Evolutionary conservation across 2,113 vertebrate genomes (phyloP), one percentile per base, ranked within the genome.

Genomic region (Alligator mississippiensis): DNA sequence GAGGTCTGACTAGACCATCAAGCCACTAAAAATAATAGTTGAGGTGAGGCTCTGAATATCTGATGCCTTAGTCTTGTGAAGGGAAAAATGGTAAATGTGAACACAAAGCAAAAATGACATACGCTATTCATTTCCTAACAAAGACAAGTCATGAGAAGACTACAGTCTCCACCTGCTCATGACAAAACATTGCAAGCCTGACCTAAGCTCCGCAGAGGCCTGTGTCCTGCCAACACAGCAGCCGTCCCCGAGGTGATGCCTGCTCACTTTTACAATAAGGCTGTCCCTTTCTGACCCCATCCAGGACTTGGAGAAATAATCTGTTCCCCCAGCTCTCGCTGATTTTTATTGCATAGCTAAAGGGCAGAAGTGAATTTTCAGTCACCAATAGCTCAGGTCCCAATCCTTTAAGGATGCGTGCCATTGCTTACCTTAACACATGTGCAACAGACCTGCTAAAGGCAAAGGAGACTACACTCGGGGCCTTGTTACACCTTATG

Each of bases 191-290:
- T 78, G 30, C 30, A 68, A 84, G 27, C 38, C 54, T 2, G 11
- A 78, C 25, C 60, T 17, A 38, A 6, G 30, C 64, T 68, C 9
- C 19, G 21, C 21, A 30, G 66, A 70, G 66, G n/a, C 4, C 30
- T 19, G 21, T 70, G 19, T 34, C 14, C 30, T 70, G 30, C 18
- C n/a, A 70, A 70, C 30, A 61, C 55, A 10, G 1, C 28, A 61
- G 14, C 27, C 72, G n/a, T 57, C 27, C 59, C 12, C 30, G 54
- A 2, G 22, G 17, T 3, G 0, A 3, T 57, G n/a, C 1, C 2
- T 17, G 30, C 22, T 2, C 5, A 10, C 30, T 28, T 58, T 17
- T 1, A 15, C 24, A 10, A 72, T 58, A 58, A 22, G 30, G 25
- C 22, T 22, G 24, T 22, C 15, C 87, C 25, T 28, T 47, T 54